Conservation (phyloP, 2,888 invertebrate genomes). For the Orthosia incerta region DNA sequence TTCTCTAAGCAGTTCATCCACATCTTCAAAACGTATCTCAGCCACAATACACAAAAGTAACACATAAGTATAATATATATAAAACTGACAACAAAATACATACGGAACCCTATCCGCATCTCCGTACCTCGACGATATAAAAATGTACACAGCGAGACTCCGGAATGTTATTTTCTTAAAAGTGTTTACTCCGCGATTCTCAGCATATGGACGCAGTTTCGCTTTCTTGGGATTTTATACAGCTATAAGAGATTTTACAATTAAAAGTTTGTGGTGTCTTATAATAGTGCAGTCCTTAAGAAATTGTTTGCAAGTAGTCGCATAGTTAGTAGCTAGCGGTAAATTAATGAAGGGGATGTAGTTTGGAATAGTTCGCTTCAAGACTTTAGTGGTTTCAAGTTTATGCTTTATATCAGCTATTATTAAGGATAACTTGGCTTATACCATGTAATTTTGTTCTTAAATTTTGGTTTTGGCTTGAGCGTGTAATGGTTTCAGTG, state of each 20-base stretch:
- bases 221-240: constrained; percentile 41
- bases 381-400: constrained; percentile 36
- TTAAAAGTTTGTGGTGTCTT: constrained; percentile 41
- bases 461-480: constrained; percentile 1
- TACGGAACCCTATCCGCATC: constrained; percentile 45
- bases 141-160: constrained; percentile 64
- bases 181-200: constrained; percentile 68
- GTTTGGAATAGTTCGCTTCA: constrained; percentile 38
- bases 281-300: constrained; percentile 34
- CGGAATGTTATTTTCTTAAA: constrained; percentile 71
- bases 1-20: not conserved
- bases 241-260: constrained; percentile 44
- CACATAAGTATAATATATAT: constrained; percentile 43
- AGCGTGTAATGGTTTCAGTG: not conserved
- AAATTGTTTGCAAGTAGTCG: constrained; percentile 36
- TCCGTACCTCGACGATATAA: constrained; percentile 53
- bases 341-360: constrained; percentile 53
- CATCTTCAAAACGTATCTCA: constrained; percentile 6
- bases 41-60: constrained; percentile 20
- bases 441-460: constrained; percentile 2
- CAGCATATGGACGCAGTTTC: constrained; percentile 56
- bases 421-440: constrained; percentile 15
- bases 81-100: constrained; percentile 36
- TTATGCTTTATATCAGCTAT: constrained; percentile 22
- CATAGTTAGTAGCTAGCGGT: constrained; percentile 46